Percentiles rank a stretch among this genome's conserved stretches.
Conservation (phyloP, 1,140 invertebrate genomes). For the Episyrphus balteatus region DNA sequence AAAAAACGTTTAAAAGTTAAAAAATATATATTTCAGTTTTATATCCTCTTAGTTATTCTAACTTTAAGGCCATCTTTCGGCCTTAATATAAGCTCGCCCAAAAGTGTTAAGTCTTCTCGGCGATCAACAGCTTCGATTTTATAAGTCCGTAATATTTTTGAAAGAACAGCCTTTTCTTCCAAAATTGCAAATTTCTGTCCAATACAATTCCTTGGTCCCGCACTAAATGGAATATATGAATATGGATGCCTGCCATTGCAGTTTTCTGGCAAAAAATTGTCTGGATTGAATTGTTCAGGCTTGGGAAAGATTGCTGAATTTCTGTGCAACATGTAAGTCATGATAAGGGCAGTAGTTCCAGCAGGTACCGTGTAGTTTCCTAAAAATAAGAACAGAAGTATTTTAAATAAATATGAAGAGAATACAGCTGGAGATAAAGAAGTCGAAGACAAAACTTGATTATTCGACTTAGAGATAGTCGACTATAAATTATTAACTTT, state of each 20-base stretch:
- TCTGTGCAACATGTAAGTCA: constrained; percentile 52
- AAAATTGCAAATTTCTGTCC: constrained; percentile 67
- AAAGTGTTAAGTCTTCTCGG: constrained; percentile 42
- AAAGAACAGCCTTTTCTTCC: constrained; percentile 60
- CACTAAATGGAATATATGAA: constrained; percentile 64
- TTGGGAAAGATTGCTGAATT: constrained; percentile 53
- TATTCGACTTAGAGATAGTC: neutral
- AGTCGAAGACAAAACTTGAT: neutral
- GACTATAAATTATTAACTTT: too few species aligned
- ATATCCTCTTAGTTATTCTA: constrained; percentile 33
- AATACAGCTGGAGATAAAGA: too few species aligned
- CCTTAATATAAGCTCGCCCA: constrained; percentile 45
- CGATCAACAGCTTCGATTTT: constrained; percentile 45
- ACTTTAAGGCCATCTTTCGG: constrained; percentile 43
- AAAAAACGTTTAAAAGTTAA: too few species aligned
- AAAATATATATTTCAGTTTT: too few species aligned
- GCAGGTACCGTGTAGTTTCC: constrained; percentile 41
- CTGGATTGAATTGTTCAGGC: constrained; percentile 64
- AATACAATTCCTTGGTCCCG: constrained; percentile 57
- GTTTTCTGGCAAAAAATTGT: constrained; percentile 58
- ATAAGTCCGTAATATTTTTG: constrained; percentile 54
- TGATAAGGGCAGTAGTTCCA: constrained; percentile 44
- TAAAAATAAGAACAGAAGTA: constrained; percentile 15
- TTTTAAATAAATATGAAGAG: constrained; percentile 2
- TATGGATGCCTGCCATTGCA: constrained; percentile 47